Conservation (phyloP, 1,140 invertebrate species). For the Tetramorium alpestre region DNA sequence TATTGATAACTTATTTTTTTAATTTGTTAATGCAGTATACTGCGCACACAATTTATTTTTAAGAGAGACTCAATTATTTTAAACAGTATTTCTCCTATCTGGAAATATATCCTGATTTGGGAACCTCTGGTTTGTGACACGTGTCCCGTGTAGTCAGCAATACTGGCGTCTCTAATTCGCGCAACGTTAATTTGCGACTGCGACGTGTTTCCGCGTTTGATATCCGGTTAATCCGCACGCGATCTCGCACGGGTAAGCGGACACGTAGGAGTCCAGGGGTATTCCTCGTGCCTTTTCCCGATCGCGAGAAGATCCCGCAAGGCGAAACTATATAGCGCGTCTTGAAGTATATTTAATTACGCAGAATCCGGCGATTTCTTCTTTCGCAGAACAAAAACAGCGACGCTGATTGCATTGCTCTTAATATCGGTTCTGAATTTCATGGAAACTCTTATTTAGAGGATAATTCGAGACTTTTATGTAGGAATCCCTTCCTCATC, state of each 20-base stretch:
- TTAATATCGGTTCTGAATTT: not conserved
- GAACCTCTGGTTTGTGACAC: constrained; percentile 1
- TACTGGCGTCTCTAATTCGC: constrained; percentile 4
- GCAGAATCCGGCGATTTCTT: constrained; percentile 42
- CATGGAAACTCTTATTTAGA: not conserved
- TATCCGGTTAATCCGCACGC: constrained; percentile 38
- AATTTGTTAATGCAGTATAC: not conserved
- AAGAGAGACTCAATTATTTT: not conserved
- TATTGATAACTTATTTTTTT: not conserved
- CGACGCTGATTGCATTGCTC: not conserved
- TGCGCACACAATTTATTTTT: not conserved
- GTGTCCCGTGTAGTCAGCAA: not conserved
- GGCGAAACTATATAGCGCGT: constrained; percentile 39
- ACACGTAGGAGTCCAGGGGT: not conserved
- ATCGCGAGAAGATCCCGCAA: constrained; percentile 26
- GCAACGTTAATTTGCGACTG: constrained; percentile 68
- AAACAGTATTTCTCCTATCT: not conserved
- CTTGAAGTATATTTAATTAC: constrained; percentile 54
- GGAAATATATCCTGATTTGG: not conserved
- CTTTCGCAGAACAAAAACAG: constrained; percentile 7
- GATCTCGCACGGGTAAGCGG: not conserved
- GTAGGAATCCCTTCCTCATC: not conserved
- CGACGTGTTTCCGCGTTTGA: constrained; percentile 68
- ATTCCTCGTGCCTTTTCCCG: constrained; percentile 32
- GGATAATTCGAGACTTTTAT: not conserved